Evolutionary conservation across 1,140 invertebrate genomes (phyloP), one percentile per base, ranked within the genome.

Genomic region (Drosophila lacteicornis): DNA sequence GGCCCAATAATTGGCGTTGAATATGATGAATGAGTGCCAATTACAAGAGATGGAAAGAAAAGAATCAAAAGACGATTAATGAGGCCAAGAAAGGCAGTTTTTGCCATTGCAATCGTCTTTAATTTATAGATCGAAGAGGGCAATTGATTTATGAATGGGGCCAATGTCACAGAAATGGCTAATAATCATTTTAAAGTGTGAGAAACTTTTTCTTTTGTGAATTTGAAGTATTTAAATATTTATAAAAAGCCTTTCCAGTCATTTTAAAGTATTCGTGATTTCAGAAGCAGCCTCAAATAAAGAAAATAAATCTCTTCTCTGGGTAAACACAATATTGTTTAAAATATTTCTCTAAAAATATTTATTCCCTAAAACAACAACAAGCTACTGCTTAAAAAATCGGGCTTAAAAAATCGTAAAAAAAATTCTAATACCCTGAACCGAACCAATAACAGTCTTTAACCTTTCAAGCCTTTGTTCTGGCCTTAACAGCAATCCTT

Each of bases 21-120:
- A 63, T 71, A 75, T 90, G 85, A 88, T 90, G 85, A 88, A 90
- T 80, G 84, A 45, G 55, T 19, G 56, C 43, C 81, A 80, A 84
- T 88, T 88, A 75, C 56, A 68, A 68, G 40, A 50, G 46, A 38
- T 47, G 19, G 11, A 65, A 69, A 38, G 17, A 55, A 57, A 61
- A 49, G 71, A 68, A 79, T 65, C 66, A 46, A 67, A 51, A 61
- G 50, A 25, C 61, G 38, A 80, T 80, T 80, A 80, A 80, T 61
- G 49, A 59, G 19, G 13, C 68, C 68, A 70, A 45, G 43, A 47
- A 19, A 27, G 13, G n/a, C 30, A 27, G 3, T 15, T 19, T 27
- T 40, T 27, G 8, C 15, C 36, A 63, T 33, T 59, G 43, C 17
- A 58, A 60, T 36, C 15, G 30, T 17, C 30, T 53, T 53, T n/a